These are phyloP conservation scores for Natrix natrix DNA, from an alignment of 2,797 vertebrate genomes.

Conservation along the genomic window DNA sequence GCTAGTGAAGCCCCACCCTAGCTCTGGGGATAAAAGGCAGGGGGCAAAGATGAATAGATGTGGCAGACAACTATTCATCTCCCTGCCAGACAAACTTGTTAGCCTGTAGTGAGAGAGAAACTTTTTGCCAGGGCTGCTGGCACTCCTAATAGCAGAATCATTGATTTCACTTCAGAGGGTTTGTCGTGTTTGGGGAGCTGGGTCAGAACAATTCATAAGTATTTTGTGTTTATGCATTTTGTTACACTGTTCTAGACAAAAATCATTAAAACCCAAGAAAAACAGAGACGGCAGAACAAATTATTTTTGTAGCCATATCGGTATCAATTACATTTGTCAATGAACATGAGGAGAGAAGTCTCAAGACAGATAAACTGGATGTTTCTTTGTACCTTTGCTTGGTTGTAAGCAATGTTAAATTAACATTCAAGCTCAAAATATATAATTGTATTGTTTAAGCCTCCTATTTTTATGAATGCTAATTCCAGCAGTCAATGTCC, in stretches of 20 bases:
- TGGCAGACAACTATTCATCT: too few relatives aligned
- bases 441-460: background rate
- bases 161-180: too few relatives aligned
- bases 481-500: background rate
- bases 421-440: background rate
- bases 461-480: background rate
- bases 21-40: too few relatives aligned
- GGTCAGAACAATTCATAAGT: background rate
- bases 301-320: background rate
- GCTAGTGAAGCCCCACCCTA: too few relatives aligned
- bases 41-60: too few relatives aligned
- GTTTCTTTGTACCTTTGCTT: background rate
- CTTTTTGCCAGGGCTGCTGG: too few relatives aligned
- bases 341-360: background rate
- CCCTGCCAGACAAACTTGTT: too few relatives aligned
- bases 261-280: background rate
- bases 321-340: background rate
- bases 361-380: background rate
- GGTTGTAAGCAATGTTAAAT: background rate
- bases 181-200: too few relatives aligned
- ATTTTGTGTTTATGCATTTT: background rate
- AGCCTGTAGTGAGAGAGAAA: too few relatives aligned
- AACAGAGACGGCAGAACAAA: background rate
- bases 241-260: background rate
- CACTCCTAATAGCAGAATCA: too few relatives aligned